These are phyloP conservation scores for Siniperca chuatsi DNA, from an alignment of 2,113 vertebrate genomes.

Conservation along the genomic window DNA sequence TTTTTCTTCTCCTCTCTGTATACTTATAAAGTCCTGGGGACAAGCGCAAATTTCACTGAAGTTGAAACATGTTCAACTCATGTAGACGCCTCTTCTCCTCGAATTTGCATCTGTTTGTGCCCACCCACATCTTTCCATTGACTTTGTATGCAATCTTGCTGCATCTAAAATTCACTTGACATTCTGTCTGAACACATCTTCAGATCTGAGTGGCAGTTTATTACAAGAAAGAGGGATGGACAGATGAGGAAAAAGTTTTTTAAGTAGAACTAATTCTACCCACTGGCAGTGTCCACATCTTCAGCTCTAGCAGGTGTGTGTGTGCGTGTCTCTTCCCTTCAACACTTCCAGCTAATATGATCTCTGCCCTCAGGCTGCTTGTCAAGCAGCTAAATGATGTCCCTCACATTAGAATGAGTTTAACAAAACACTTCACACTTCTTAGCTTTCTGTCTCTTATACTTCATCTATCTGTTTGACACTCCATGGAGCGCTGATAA, in stretches of 20 bases:
- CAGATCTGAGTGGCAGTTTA: constrained; percentile 15
- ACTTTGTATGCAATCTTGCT: neutral
- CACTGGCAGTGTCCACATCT: constrained; percentile 22
- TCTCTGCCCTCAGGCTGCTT: constrained; percentile 57
- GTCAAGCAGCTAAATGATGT: constrained; percentile 59
- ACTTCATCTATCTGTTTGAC: constrained; percentile 44
- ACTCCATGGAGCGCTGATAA: neutral
- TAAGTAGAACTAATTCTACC: constrained; percentile 12
- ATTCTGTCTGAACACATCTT: constrained; percentile 13
- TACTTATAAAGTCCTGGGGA: neutral
- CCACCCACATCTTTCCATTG: neutral
- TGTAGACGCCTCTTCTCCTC: neutral
- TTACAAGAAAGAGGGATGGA: constrained; percentile 18
- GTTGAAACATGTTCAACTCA: neutral
- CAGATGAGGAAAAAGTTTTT: constrained; percentile 1
- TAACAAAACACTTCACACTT: constrained; percentile 60
- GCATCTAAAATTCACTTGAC: constrained; percentile 10
- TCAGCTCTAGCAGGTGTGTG: constrained; percentile 7
- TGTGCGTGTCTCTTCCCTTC: neutral
- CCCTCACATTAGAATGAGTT: constrained; percentile 64
- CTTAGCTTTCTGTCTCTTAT: constrained; percentile 22
- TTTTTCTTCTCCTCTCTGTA: neutral
- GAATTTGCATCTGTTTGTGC: neutral
- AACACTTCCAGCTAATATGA: constrained; percentile 40
- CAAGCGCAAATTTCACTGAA: no score